These are phyloP conservation scores for Ciona savignyi DNA, from an alignment of 23 tunicate genomes.

Conservation along the genomic window DNA sequence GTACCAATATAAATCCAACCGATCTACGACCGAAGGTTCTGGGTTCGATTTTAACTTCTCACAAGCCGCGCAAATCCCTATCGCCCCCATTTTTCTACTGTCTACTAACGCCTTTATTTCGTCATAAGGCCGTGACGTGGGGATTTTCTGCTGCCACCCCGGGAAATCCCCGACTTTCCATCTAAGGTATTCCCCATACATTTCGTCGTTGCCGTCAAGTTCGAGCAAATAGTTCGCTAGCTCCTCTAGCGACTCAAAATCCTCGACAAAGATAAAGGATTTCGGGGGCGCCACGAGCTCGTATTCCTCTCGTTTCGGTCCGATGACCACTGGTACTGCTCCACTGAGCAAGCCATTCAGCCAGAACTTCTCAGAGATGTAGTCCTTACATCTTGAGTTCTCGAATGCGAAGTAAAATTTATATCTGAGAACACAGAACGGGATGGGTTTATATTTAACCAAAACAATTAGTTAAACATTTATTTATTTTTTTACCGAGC, in stretches of 20 bases:
- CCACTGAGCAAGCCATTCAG: conserved; percentile 16
- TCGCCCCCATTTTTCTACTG: not conserved
- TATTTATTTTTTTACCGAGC: too few relatives aligned
- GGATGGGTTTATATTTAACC: too few relatives aligned
- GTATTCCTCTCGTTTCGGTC: conserved; percentile 22
- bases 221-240: conserved; percentile 30
- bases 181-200: conserved; percentile 25
- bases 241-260: conserved; percentile 25
- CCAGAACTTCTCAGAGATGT: conserved; percentile 67
- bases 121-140: not conserved
- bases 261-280: conserved; percentile 52
- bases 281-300: conserved; percentile 33
- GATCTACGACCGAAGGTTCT: conserved; percentile 9
- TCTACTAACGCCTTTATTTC: not conserved
- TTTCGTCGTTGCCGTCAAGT: conserved; percentile 25
- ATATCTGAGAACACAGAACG: conserved; percentile 37
- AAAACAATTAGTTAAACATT: too few relatives aligned
- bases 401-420: conserved; percentile 73
- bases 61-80: conserved; percentile 13
- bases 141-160: not conserved
- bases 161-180: conserved; percentile 1
- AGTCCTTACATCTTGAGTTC: conserved; percentile 61
- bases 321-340: conserved; percentile 66
- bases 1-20: conserved; percentile 66
- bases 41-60: conserved; percentile 12